Evolutionary conservation across 1,140 invertebrate genomes (phyloP).

Genomic region (Ceratosolen solmsi): DNA sequence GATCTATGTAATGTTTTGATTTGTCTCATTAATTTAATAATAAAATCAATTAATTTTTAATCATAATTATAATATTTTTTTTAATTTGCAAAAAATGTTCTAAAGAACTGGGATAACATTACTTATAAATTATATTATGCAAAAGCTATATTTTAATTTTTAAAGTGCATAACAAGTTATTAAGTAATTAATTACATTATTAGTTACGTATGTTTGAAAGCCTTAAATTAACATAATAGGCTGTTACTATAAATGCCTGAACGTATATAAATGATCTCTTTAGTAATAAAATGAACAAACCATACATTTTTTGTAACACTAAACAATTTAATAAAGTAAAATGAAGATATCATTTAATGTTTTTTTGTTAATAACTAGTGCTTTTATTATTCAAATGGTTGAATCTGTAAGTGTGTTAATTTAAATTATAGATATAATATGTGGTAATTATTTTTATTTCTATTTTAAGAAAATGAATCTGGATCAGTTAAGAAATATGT

Average conservation of each 20-base stretch:
- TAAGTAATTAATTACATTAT: slow-evolving; percentile 10
- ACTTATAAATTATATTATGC: not conserved
- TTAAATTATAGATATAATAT: not conserved
- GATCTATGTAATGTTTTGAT: too few relatives aligned
- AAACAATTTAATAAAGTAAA: not conserved
- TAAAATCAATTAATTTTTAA: too few relatives aligned
- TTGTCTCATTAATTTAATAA: too few relatives aligned
- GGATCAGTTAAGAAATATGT: slow-evolving; percentile 46
- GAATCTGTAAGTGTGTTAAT: slow-evolving; percentile 9
- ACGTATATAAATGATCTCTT: not conserved
- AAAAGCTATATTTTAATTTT: not conserved
- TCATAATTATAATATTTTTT: too few relatives aligned
- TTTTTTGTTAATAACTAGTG: not conserved
- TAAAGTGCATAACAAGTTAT: not conserved
- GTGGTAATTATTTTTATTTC: not conserved
- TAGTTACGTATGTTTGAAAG: not conserved
- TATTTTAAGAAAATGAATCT: slow-evolving; percentile 49
- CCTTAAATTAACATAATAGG: not conserved
- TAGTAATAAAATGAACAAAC: not conserved
- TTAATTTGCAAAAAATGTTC: too few relatives aligned
- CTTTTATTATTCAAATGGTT: not conserved
- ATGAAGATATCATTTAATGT: not conserved
- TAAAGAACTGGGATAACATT: too few relatives aligned
- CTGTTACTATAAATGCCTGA: not conserved
- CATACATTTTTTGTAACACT: not conserved